Base-by-base conservation (phyloP, 2,113 vertebrate species). In the Aptenodytes patagonicus region DNA sequence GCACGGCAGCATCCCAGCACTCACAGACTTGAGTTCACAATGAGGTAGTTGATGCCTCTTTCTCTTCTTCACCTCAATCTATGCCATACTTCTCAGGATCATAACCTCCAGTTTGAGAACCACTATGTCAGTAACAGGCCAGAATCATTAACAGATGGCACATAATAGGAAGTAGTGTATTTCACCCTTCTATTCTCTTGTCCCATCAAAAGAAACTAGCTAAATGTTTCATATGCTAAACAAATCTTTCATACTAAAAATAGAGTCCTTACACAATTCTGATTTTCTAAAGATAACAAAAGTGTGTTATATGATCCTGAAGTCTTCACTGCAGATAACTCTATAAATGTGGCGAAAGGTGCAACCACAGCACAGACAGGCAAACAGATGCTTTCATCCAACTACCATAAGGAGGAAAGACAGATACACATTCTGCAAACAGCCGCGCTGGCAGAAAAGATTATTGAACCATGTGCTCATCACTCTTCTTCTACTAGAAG, bases 341-440 rank as follows among this genome's bases (percentile, higher is more conserved):
- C 55, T 46, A 46, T 38, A 78, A 58, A 93, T 38, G 25, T 7
- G 1, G 54, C 55, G n/a, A 89, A 95, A 96, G 93, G 94, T 92
- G 89, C 55, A 94, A 81, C 93, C 47, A 26, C 87, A 94, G 89
- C 94, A 92, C 93, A 96, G 93, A 90, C 72, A 94, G 60, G 77
- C 86, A 96, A 96, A 94, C 91, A 96, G 89, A 96, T 92, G 94
- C 91, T 92, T 90, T 96, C 64, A 84, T 70, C 72, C 87, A 73
- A 42, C 55, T 64, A 49, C 71, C 86, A 75, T 86, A 97, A 93
- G 83, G 95, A 90, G 57, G 55, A 90, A 88, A 95, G 85, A 77
- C 71, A 94, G 64, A 94, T 32, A 72, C n/a, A 60, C 83, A 89
- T 64, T 78, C 91, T 84, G 60, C 91, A 95, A 96, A 91, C 95